A percentile compares a stretch with the other conserved stretches of the same genome.
Conservation (phyloP, 2,888 invertebrate genomes). For the Acronicta psi region DNA sequence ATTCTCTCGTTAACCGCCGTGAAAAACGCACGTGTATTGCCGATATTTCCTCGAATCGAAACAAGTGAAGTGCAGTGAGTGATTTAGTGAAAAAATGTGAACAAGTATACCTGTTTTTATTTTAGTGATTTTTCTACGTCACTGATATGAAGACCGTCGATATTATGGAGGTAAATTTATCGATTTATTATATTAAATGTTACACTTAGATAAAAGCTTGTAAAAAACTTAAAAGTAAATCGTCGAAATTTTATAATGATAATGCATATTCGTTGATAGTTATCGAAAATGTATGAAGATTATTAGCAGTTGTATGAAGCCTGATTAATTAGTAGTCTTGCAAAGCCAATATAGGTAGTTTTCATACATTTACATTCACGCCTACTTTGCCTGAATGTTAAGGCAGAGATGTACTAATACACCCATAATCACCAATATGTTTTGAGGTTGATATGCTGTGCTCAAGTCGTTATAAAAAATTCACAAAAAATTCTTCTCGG, state of each 20-base stretch:
- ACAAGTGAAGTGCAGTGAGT: slow-evolving; percentile 55
- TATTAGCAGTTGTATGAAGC: no score
- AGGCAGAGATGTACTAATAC: no score
- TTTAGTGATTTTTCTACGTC: slow-evolving; percentile 47
- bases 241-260: neutral
- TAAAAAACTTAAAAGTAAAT: neutral
- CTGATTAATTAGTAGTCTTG: no score
- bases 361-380: no score
- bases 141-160: slow-evolving; percentile 66
- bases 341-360: no score
- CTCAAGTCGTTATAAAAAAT: no score
- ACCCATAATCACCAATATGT: no score
- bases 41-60: slow-evolving; percentile 41
- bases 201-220: neutral
- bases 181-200: slow-evolving; percentile 9
- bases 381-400: no score
- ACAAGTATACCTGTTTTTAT: slow-evolving; percentile 47
- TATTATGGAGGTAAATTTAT: slow-evolving; percentile 65
- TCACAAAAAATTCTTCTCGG: no score
- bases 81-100: slow-evolving; percentile 57
- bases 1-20: slow-evolving; percentile 55
- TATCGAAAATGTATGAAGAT: no score
- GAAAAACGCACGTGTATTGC: slow-evolving; percentile 38
- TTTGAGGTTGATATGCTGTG: no score
- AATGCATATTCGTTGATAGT: no score